Conservation (phyloP, 2,797 vertebrate species). For the Halcyon badia region DNA sequence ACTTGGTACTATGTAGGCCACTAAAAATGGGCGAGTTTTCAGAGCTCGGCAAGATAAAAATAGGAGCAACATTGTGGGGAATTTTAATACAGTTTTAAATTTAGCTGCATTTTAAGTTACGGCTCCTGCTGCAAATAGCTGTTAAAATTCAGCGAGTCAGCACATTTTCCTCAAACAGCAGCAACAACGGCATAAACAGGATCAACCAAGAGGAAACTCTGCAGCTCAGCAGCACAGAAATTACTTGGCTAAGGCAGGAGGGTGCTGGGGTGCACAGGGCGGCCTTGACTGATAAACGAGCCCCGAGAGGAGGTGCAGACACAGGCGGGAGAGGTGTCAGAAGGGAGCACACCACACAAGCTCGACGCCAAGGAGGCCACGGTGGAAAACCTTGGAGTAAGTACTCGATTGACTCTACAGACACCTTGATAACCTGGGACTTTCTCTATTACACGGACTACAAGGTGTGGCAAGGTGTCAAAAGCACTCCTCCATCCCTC, state of each 20-base stretch:
- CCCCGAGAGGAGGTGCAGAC: background rate
- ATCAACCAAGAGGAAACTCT: conserved; percentile 72
- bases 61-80: conserved; percentile 8
- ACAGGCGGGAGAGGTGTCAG: fast-evolving
- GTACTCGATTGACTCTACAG: fast-evolving
- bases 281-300: conserved; percentile 38
- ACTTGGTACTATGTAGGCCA: conserved; percentile 6
- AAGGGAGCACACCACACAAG: background rate
- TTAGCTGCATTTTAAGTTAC: conserved; percentile 64
- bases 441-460: fast-evolving
- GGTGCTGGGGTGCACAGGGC: conserved; percentile 26
- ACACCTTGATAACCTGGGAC: fast-evolving
- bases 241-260: conserved; percentile 32
- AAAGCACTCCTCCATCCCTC: background rate
- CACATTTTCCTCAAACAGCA: conserved; percentile 68
- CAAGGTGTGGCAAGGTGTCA: fast-evolving
- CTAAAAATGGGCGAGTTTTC: background rate
- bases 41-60: conserved; percentile 18
- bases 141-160: conserved; percentile 77
- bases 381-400: fast-evolving
- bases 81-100: conserved; percentile 66
- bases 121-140: conserved; percentile 63
- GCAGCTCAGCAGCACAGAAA: conserved; percentile 77
- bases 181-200: conserved; percentile 65
- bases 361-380: background rate